phyloP scores from a whole-genome alignment of 2,888 invertebrate genomes.

The Netelia inedita region DNA sequence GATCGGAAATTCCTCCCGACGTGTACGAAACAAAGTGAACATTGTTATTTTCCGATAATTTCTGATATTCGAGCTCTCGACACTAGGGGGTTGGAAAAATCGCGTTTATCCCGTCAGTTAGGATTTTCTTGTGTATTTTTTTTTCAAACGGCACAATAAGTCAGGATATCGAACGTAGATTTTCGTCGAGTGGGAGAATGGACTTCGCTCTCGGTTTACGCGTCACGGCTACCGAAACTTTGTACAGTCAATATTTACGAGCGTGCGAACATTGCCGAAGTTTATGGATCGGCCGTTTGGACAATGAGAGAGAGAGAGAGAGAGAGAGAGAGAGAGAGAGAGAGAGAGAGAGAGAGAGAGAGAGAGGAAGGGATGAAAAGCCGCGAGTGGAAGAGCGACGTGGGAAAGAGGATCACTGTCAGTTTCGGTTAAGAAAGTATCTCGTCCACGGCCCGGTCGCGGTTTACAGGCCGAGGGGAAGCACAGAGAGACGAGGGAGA shows the following conservation, averaged over 20 bases:
- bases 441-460: constrained; percentile 16
- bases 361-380: constrained; percentile 57
- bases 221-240: constrained; percentile 41
- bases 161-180: not conserved
- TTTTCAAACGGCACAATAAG: not conserved
- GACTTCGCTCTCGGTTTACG: constrained; percentile 25
- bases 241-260: not conserved
- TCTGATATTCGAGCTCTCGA: too few relatives aligned
- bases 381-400: constrained; percentile 23
- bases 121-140: not conserved
- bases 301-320: constrained; percentile 42
- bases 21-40: too few relatives aligned
- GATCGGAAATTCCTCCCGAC: too few relatives aligned
- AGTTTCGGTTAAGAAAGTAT: constrained; percentile 66
- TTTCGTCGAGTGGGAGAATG: not conserved
- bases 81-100: not conserved
- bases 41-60: too few relatives aligned
- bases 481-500: not conserved
- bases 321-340: constrained; percentile 47
- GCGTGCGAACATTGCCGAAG: constrained; percentile 47
- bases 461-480: not conserved
- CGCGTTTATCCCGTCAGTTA: not conserved
- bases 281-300: constrained; percentile 65
- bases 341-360: constrained; percentile 49
- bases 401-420: constrained; percentile 45